These are phyloP conservation scores for Hiodon alosoides DNA, from an alignment of 2,113 vertebrate genomes.

Conservation along the genomic window DNA sequence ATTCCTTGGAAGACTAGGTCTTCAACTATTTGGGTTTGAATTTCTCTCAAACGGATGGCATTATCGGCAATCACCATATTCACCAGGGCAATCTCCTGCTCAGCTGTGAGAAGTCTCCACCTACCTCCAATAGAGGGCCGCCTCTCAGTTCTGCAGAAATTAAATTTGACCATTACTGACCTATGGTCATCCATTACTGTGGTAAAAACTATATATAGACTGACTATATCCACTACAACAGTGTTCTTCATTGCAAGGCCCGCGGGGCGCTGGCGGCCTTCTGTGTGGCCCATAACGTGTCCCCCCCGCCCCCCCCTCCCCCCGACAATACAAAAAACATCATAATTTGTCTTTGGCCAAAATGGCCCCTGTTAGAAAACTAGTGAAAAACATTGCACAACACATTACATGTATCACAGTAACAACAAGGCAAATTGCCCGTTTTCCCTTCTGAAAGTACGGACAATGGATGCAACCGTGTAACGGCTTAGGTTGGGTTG, in stretches of 20 bases:
- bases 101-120: slow-evolving; percentile 11
- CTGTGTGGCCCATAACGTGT: too few species aligned
- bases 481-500: slow-evolving; percentile 8
- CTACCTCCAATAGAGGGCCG: slow-evolving; percentile 13
- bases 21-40: slow-evolving; percentile 14
- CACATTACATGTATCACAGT: slow-evolving; percentile 1
- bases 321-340: too few species aligned
- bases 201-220: slow-evolving; percentile 7
- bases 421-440: slow-evolving; percentile 7
- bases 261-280: too few species aligned
- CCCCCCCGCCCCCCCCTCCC: too few species aligned
- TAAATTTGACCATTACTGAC: slow-evolving; percentile 12
- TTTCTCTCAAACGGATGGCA: slow-evolving; percentile 13
- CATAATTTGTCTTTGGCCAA: too few species aligned
- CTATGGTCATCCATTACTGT: slow-evolving; percentile 17
- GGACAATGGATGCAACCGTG: neutral
- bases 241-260: too few species aligned
- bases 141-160: slow-evolving; percentile 8
- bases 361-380: too few species aligned
- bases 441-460: slow-evolving; percentile 9
- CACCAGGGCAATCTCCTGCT: slow-evolving; percentile 14
- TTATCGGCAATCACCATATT: slow-evolving; percentile 13
- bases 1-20: slow-evolving; percentile 17
- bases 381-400: neutral
- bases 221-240: neutral